A percentile compares a stretch with the other conserved stretches of the same genome.
phyloP scores from a whole-genome alignment of 2,888 invertebrate genomes.

The Torymus texanus region DNA sequence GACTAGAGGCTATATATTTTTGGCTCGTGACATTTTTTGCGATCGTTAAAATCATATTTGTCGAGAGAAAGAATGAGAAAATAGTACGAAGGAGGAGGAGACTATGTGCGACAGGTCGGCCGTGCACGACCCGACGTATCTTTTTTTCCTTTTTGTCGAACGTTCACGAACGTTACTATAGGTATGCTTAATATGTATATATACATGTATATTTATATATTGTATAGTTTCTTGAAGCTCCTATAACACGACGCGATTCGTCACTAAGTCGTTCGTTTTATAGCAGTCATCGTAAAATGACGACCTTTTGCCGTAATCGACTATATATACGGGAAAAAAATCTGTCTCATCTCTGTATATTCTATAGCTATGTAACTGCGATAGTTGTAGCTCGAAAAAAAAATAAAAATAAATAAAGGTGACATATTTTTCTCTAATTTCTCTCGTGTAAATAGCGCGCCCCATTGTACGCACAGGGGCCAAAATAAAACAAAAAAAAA shows the following conservation, averaged over 20 bases:
- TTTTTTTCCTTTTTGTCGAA: too few relatives aligned
- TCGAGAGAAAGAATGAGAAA: background rate
- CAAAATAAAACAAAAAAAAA: background rate
- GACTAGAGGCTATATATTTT: background rate
- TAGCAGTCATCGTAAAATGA: slow-evolving; percentile 43
- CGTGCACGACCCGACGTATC: too few relatives aligned
- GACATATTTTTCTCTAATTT: slow-evolving; percentile 29
- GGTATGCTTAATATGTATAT: too few relatives aligned
- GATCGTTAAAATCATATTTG: slow-evolving; percentile 10
- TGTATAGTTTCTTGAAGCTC: too few relatives aligned
- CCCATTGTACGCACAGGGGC: background rate
- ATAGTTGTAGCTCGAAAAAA: background rate
- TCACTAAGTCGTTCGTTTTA: slow-evolving; percentile 41
- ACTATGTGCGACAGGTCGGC: background rate
- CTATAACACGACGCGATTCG: background rate
- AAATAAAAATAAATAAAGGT: background rate
- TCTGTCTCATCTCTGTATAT: too few relatives aligned
- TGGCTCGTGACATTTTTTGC: background rate
- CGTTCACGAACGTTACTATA: too few relatives aligned
- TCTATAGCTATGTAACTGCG: too few relatives aligned
- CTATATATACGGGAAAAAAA: background rate
- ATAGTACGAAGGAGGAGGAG: background rate
- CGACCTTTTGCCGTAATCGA: slow-evolving; percentile 31
- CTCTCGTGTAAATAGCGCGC: slow-evolving; percentile 31
- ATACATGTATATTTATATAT: too few relatives aligned